These are phyloP conservation scores for Macaria notata DNA, from an alignment of 2,888 invertebrate species.

Conservation along the genomic window DNA sequence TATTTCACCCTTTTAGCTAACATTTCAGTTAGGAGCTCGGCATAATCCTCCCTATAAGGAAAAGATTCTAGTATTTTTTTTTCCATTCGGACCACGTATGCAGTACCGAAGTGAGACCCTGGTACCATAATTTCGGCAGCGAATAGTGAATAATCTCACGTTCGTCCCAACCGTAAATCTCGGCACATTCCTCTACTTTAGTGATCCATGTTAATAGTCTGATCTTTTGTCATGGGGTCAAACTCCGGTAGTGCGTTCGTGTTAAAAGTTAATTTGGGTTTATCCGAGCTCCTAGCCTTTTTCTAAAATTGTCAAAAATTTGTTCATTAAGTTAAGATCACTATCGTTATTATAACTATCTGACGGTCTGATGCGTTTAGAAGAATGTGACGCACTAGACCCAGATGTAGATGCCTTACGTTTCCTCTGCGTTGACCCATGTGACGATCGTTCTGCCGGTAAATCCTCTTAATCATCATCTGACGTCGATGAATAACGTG, in stretches of 20 bases:
- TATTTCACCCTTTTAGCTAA: conserved; percentile 6
- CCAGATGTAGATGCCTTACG: too few species aligned
- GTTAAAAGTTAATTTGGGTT: too few species aligned
- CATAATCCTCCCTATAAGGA: conserved; percentile 21
- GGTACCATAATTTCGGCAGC: conserved; percentile 34
- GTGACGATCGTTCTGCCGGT: too few species aligned
- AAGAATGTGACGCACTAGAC: too few species aligned
- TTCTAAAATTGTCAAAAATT: too few species aligned
- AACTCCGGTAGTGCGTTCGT: conserved; percentile 11
- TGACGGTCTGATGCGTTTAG: too few species aligned
- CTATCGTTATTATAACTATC: too few species aligned
- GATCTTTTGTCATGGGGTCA: conserved; percentile 11
- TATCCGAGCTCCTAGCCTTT: too few species aligned
- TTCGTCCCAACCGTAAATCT: conserved; percentile 8
- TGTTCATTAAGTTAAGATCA: too few species aligned
- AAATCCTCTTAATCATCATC: too few species aligned
- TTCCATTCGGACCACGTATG: conserved; percentile 22
- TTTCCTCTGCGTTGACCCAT: too few species aligned
- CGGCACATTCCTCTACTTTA: conserved; percentile 14
- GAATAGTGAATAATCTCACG: conserved; percentile 24
- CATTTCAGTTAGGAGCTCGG: conserved; percentile 20
- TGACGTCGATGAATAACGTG: too few species aligned
- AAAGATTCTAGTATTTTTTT: conserved; percentile 11
- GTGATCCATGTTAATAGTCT: conserved; percentile 11
- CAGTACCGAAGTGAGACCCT: conserved; percentile 22